These are phyloP conservation scores for Magallana angulata DNA, from an alignment of 1,140 invertebrate species.

Conservation along the genomic window DNA sequence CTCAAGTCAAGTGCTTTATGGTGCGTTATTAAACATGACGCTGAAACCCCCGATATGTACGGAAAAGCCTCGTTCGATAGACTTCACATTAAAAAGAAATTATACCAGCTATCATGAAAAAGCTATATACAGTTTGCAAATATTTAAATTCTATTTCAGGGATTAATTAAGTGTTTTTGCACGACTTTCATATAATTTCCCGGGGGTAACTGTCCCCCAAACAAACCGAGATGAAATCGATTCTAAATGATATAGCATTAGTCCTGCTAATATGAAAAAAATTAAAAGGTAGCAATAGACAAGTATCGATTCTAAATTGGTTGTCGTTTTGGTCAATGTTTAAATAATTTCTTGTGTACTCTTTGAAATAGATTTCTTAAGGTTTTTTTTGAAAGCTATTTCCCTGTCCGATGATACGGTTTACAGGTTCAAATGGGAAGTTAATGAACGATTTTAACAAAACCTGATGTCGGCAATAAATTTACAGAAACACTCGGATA, in stretches of 20 bases:
- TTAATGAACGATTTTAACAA: neutral
- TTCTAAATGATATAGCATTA: neutral
- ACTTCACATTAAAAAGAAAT: neutral
- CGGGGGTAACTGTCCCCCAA: constrained; percentile 12
- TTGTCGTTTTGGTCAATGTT: constrained; percentile 30
- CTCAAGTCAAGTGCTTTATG: too few species aligned
- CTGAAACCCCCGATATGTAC: neutral
- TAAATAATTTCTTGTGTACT: constrained; percentile 4
- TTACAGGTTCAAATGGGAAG: constrained; percentile 14
- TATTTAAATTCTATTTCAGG: constrained; percentile 26
- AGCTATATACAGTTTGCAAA: constrained; percentile 22
- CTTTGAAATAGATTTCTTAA: neutral
- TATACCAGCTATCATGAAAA: constrained; percentile 5
- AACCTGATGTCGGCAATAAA: neutral
- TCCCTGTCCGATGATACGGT: neutral
- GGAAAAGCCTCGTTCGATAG: neutral
- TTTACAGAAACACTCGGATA: neutral
- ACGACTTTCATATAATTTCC: constrained; percentile 5
- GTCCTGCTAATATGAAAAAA: neutral
- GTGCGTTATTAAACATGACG: neutral
- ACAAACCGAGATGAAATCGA: constrained; percentile 10
- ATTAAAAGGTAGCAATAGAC: neutral
- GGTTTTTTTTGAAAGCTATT: neutral
- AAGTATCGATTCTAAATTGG: neutral
- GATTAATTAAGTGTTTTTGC: constrained; percentile 28